These are phyloP conservation scores for Megastigmus dorsalis DNA, from an alignment of 2,888 invertebrate genomes.

Conservation along the genomic window DNA sequence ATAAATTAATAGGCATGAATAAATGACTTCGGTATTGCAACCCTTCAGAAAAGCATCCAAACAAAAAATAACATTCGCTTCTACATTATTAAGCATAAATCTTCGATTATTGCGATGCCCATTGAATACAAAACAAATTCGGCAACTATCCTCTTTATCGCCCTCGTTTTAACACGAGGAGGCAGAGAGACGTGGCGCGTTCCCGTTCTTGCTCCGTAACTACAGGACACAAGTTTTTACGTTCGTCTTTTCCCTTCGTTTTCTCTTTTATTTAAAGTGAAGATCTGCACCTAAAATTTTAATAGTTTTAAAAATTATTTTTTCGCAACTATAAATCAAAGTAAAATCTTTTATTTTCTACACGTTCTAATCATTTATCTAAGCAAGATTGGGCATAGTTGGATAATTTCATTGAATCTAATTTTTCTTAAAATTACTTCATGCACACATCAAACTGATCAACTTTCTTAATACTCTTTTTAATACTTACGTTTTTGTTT, in stretches of 20 bases:
- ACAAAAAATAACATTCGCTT: conserved; percentile 17
- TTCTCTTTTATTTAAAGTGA: conserved; percentile 14
- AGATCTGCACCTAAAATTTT: conserved; percentile 22
- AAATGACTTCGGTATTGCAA: too few species aligned
- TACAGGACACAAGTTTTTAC: conserved; percentile 56
- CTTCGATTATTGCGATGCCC: conserved; percentile 53
- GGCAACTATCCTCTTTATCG: conserved; percentile 60
- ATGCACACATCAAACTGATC: too few species aligned
- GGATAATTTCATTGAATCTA: too few species aligned
- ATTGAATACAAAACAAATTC: conserved; percentile 56
- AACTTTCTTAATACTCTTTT: too few species aligned
- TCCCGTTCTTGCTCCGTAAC: conserved; percentile 56
- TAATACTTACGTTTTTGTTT: too few species aligned
- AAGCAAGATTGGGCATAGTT: too few species aligned
- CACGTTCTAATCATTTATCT: too few species aligned
- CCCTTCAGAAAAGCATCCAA: too few species aligned
- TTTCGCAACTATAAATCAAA: neutral
- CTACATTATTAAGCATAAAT: conserved; percentile 51
- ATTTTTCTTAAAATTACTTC: too few species aligned
- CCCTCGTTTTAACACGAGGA: conserved; percentile 62
- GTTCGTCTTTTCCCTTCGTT: conserved; percentile 46
- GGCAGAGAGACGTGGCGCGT: conserved; percentile 58
- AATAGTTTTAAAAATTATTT: too few species aligned
- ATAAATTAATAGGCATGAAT: too few species aligned
- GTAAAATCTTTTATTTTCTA: conserved; percentile 3